Percentiles rank a stretch among this genome's conserved stretches.
phyloP scores from a whole-genome alignment of 2,888 invertebrate species.

The Leptura quadrifasciata region DNA sequence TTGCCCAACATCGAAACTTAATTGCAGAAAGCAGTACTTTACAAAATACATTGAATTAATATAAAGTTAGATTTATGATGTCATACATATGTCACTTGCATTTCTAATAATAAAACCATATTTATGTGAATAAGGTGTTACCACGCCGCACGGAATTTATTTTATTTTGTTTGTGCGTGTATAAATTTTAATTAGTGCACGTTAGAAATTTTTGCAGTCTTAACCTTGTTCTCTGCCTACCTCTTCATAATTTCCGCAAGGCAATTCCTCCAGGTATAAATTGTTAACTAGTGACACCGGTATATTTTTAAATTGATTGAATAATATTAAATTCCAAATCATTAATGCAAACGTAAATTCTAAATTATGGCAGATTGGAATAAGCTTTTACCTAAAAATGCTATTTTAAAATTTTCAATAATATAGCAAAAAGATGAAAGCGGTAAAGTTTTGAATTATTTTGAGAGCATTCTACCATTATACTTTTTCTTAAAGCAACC shows the following conservation, averaged over 20 bases:
- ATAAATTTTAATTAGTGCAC: constrained; percentile 3
- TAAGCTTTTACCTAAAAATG: too few relatives aligned
- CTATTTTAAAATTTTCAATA: too few relatives aligned
- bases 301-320: too few relatives aligned
- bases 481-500: too few relatives aligned
- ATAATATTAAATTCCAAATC: too few relatives aligned
- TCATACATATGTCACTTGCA: constrained; percentile 9
- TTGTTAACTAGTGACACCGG: too few relatives aligned
- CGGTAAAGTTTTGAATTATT: too few relatives aligned
- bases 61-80: constrained; percentile 18
- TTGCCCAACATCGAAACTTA: constrained; percentile 20
- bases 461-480: too few relatives aligned
- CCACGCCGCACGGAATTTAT: not conserved
- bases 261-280: too few relatives aligned
- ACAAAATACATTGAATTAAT: constrained; percentile 22
- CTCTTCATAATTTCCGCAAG: not conserved
- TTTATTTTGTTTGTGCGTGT: not conserved
- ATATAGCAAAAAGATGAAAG: too few relatives aligned
- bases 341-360: too few relatives aligned
- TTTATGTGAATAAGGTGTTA: constrained; percentile 27
- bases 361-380: too few relatives aligned
- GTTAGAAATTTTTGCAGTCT: not conserved
- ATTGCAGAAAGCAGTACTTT: constrained; percentile 30
- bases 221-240: not conserved
- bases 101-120: constrained; percentile 31